These are phyloP conservation scores for Montifringilla adamsi DNA, from an alignment of 2,113 vertebrate species.

Conservation along the genomic window DNA sequence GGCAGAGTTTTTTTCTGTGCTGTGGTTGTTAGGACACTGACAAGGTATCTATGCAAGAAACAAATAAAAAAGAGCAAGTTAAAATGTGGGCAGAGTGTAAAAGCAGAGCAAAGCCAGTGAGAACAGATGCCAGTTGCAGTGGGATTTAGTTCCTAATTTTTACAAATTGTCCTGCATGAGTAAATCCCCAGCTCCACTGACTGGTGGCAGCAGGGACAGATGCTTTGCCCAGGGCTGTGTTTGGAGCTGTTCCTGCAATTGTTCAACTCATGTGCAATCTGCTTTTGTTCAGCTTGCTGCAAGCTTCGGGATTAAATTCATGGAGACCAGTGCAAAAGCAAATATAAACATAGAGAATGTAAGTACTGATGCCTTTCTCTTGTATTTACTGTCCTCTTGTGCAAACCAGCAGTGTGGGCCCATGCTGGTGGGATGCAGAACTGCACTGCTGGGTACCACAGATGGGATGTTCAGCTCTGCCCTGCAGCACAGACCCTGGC, in stretches of 20 bases:
- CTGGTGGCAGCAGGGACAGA: background rate
- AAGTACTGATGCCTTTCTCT: slow-evolving; percentile 40
- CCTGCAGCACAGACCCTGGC: background rate
- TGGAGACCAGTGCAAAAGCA: slow-evolving; percentile 98
- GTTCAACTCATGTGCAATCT: background rate
- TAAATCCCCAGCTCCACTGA: rapidly evolving
- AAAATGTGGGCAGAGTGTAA: background rate
- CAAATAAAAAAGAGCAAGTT: background rate
- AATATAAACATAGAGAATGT: slow-evolving; percentile 98
- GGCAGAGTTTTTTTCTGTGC: background rate
- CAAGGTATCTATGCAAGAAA: rapidly evolving
- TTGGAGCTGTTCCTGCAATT: background rate
- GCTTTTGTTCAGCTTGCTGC: slow-evolving; percentile 82
- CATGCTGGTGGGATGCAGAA: rapidly evolving
- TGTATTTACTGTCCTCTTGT: rapidly evolving
- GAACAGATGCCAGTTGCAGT: rapidly evolving
- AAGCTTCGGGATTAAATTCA: slow-evolving; percentile 95
- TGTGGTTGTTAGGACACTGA: too few species aligned
- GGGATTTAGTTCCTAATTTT: background rate
- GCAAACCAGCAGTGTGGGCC: rapidly evolving
- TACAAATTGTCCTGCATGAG: background rate
- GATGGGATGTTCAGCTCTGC: background rate
- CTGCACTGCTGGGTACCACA: rapidly evolving
- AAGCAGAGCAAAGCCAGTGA: background rate
- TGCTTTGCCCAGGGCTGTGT: background rate